These are phyloP conservation scores for Dicerorhinus sumatrensis DNA, from an alignment of 2,113 vertebrate genomes.

Conservation along the genomic window DNA sequence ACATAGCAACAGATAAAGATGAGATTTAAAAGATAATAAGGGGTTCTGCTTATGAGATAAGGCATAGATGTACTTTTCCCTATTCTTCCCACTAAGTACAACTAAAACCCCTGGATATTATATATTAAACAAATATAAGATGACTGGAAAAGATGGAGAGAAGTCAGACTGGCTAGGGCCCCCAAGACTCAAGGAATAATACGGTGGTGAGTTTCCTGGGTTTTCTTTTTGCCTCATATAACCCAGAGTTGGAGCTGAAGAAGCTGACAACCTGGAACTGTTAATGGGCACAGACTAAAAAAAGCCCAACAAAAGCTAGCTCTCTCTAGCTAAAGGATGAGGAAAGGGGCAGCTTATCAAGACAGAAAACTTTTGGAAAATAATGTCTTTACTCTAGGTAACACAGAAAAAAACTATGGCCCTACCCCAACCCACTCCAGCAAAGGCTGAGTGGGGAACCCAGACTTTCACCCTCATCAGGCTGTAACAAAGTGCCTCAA, in stretches of 20 bases:
- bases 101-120: background rate
- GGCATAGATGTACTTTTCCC: constrained; percentile 14
- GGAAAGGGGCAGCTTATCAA: background rate
- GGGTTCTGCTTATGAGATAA: background rate
- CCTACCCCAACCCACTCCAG: background rate
- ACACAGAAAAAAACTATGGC: background rate
- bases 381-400: background rate
- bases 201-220: background rate
- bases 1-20: background rate
- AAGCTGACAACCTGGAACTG: background rate
- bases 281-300: background rate
- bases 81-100: background rate
- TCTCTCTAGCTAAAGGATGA: background rate
- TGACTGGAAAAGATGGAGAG: background rate
- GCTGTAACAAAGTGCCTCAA: background rate
- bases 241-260: constrained; percentile 4
- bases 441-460: background rate
- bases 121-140: background rate
- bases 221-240: constrained; percentile 27
- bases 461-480: background rate
- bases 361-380: background rate
- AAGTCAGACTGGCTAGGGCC: background rate
- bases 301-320: background rate
- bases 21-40: constrained; percentile 17
- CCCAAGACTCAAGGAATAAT: background rate